Base-by-base conservation (phyloP, 2,113 vertebrate species). In the Cyrtonyx montezumae region DNA sequence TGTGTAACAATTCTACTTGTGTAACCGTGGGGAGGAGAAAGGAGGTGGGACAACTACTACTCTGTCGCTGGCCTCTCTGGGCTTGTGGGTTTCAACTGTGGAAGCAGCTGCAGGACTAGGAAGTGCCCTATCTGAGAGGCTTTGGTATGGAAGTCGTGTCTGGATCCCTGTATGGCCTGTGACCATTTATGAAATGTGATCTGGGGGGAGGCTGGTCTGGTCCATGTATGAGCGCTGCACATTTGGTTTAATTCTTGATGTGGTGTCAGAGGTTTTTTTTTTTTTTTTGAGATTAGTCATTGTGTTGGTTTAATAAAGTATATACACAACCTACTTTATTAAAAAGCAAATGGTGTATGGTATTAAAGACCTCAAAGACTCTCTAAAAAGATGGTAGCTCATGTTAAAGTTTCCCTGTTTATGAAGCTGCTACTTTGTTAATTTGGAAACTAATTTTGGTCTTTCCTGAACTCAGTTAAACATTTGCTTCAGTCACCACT, bases 271-370 rank as follows among this genome's bases (percentile, higher is more conserved):
- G n/a, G n/a, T 62, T 90, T 88, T 74, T 43, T 13, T 78, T 37
- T 74, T 87, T 13, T 78, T 37, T 74, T 87, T 69, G 43, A 85
- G 53, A 58, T 53, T 42, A 68, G 61, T 79, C 63, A n/a, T 14
- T 69, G 22, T 53, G 87, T 19, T 66, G 36, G 37, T 83, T 90
- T 85, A 90, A 69, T 92, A 80, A 91, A 87, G 87, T 55, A 21
- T 43, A 77, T 67, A 32, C 74, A 48, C 59, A 74, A 15, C 42
- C 63, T 88, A 11, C 56, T 58, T 74, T 55, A 30, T 83, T 63
- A 51, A 59, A 76, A 82, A 61, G 25, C 49, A 66, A 77, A 32
- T 70, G 21, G 6, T 40, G 13, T 55, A 45, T 65, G 67, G 6
- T 67, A 73, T 79, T 81, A 43, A 90, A 90, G 71, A 83, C 45